These are phyloP conservation scores for Odontamblyopus lacepedii DNA, from an alignment of 2,797 vertebrate genomes.

Conservation along the genomic window DNA sequence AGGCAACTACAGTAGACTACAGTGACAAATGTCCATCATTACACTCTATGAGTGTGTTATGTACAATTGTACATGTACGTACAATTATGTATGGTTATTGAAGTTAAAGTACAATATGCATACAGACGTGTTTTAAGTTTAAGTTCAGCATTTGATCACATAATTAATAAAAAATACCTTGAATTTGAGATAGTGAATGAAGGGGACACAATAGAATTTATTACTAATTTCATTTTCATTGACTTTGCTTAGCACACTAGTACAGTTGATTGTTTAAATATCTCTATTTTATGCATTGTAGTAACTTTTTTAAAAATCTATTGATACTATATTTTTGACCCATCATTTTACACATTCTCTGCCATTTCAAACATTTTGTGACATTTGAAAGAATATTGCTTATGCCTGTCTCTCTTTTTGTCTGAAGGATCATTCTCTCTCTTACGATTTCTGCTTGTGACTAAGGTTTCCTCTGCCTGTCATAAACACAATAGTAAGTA, in stretches of 20 bases:
- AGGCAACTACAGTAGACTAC: constrained; percentile 25
- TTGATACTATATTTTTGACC: background rate
- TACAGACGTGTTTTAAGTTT: background rate
- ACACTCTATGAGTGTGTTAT: constrained; percentile 21
- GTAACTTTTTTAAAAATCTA: background rate
- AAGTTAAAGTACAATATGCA: background rate
- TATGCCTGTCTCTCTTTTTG: background rate
- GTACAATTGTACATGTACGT: background rate
- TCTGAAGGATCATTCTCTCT: background rate
- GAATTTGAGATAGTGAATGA: no score
- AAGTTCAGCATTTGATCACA: background rate
- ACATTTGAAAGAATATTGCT: background rate
- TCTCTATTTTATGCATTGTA: no score
- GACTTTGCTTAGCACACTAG: no score
- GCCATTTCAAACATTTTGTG: background rate
- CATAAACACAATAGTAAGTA: constrained; percentile 65
- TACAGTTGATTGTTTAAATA: no score
- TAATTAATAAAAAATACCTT: no score
- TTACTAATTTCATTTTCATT: no score
- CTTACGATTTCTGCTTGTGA: constrained; percentile 14
- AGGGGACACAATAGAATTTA: no score
- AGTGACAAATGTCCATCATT: constrained; percentile 45
- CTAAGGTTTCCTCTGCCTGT: constrained; percentile 48
- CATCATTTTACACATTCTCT: background rate
- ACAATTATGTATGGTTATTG: background rate